Conservation (phyloP, 2,113 vertebrate species). For the Electrona antarctica region DNA sequence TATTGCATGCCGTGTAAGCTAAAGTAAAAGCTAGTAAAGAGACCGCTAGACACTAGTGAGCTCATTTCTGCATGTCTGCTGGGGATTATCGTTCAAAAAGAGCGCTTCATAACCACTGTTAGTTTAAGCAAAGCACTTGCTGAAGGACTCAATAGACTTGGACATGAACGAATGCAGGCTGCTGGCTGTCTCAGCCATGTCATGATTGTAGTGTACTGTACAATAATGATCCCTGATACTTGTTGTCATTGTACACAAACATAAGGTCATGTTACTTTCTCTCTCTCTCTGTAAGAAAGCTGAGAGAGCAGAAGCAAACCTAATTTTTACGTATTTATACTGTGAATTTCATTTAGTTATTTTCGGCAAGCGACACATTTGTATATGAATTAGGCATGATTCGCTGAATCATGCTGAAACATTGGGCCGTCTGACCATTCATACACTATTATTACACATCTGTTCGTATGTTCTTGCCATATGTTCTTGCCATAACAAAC, state of each 20-base stretch:
- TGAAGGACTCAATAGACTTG: background rate
- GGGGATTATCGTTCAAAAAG: conserved; percentile 32
- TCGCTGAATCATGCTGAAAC: background rate
- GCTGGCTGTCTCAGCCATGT: background rate
- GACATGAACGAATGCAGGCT: background rate
- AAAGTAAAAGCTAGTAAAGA: conserved; percentile 42
- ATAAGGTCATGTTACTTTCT: background rate
- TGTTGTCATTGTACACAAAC: conserved; percentile 17
- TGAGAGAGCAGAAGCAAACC: too few species aligned
- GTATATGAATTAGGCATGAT: too few species aligned
- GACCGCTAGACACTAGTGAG: conserved; percentile 1
- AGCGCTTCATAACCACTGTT: conserved; percentile 4
- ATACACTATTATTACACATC: conserved; percentile 23
- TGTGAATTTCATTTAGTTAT: too few species aligned
- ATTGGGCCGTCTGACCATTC: conserved; percentile 10
- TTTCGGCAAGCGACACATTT: too few species aligned
- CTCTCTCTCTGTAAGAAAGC: background rate
- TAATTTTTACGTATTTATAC: too few species aligned
- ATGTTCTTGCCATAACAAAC: conserved; percentile 8
- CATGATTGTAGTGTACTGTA: background rate
- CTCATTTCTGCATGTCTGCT: conserved; percentile 4
- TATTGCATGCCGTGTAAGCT: conserved; percentile 44
- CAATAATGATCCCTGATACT: background rate
- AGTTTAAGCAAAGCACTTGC: background rate
- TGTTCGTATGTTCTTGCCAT: conserved; percentile 17